Evolutionary conservation across 1,140 invertebrate species (phyloP).

Genomic region (Drosophila teissieri): DNA sequence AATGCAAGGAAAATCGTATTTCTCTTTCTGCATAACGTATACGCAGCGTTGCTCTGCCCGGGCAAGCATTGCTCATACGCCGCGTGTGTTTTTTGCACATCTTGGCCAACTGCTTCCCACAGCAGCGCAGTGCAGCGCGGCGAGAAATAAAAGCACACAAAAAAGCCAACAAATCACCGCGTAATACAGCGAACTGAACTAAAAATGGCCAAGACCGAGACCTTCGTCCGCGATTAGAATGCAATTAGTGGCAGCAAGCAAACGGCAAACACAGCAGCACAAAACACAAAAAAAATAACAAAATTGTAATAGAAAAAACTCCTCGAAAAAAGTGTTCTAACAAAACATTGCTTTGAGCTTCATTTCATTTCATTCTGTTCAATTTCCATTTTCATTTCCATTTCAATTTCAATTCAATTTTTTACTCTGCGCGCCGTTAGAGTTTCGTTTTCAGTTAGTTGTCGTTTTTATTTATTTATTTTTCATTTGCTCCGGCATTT

Average conservation of each 20-base stretch:
- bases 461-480: conserved; percentile 10
- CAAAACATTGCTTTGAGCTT: conserved; percentile 53
- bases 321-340: conserved; percentile 38
- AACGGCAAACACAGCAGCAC: conserved; percentile 21
- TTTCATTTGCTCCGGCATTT: conserved; percentile 5
- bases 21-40: conserved; percentile 1
- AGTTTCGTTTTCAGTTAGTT: conserved; percentile 38
- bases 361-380: conserved; percentile 48
- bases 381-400: conserved; percentile 18
- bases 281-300: conserved; percentile 46
- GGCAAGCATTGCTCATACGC: conserved; percentile 20
- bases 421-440: conserved; percentile 12
- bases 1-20: background rate
- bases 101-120: conserved; percentile 74
- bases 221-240: conserved; percentile 76
- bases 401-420: conserved; percentile 27
- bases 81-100: conserved; percentile 37
- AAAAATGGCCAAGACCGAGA: conserved; percentile 71
- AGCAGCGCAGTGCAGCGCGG: background rate
- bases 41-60: conserved; percentile 13
- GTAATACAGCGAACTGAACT: conserved; percentile 30
- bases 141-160: conserved; percentile 7
- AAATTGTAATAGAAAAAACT: conserved; percentile 24
- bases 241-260: conserved; percentile 69
- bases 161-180: conserved; percentile 54